Evolutionary conservation across 1,140 invertebrate species (phyloP).

Genomic region (Philopotamus ludificatus): DNA sequence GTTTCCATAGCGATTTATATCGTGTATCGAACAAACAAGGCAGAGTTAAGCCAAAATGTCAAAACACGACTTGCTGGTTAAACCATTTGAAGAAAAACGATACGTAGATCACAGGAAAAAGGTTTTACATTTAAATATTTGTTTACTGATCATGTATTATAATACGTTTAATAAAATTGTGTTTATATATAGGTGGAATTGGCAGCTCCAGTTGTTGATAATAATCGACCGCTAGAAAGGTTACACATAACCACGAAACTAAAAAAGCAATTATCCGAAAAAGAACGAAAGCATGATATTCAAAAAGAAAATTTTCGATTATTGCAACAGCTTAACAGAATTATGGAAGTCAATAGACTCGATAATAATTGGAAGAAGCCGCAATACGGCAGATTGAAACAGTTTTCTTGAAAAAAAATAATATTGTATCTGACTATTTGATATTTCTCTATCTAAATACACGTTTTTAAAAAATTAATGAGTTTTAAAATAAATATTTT

Average conservation of each 20-base stretch:
- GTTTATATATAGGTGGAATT: constrained; percentile 19
- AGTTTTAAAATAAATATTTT: too few species aligned
- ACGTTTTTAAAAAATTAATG: too few species aligned
- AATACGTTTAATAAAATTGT: not conserved
- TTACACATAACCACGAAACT: constrained; percentile 27
- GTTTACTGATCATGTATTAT: not conserved
- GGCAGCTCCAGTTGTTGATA: constrained; percentile 28
- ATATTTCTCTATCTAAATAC: too few species aligned
- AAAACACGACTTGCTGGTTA: not conserved
- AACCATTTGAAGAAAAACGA: constrained; percentile 3
- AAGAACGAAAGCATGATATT: constrained; percentile 26
- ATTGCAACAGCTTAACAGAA: constrained; percentile 27
- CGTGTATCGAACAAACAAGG: too few species aligned
- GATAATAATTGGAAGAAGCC: constrained; percentile 18
- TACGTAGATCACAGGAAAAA: constrained; percentile 14
- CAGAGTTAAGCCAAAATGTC: too few species aligned
- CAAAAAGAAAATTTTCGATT: constrained; percentile 32
- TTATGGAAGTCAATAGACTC: constrained; percentile 32
- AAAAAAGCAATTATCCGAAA: constrained; percentile 33
- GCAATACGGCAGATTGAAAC: not conserved
- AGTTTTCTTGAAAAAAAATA: not conserved
- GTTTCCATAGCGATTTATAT: too few species aligned
- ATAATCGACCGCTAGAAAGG: constrained; percentile 27
- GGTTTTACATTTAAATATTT: not conserved
- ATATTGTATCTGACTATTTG: too few species aligned